phyloP scores from a whole-genome alignment of 37 sponge, comb jelly and placozoan species.

The Haliclona indistincta region DNA sequence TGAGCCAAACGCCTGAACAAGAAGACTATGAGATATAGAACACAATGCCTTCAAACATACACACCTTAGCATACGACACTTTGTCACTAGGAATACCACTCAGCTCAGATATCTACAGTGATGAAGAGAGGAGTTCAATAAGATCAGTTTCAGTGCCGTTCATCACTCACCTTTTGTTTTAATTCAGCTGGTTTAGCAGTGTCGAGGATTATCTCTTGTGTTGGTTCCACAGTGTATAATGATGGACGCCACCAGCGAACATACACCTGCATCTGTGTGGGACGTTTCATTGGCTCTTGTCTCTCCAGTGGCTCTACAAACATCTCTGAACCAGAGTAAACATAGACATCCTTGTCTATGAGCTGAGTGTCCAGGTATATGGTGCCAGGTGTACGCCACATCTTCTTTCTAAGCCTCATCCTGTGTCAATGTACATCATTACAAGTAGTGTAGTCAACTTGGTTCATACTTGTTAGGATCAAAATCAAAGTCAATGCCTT shows the following conservation, averaged over 20 bases:
- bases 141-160: too few species aligned
- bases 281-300: conserved; percentile 64
- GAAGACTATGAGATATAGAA: conserved; percentile 59
- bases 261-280: conserved; percentile 81
- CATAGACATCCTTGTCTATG: conserved; percentile 78
- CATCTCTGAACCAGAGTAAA: conserved; percentile 77
- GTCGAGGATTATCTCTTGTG: conserved; percentile 69
- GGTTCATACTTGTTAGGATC: conserved; percentile 43
- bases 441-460: neutral
- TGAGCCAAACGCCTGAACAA: conserved; percentile 65
- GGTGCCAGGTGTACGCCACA: conserved; percentile 75
- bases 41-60: conserved; percentile 10
- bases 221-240: conserved; percentile 50
- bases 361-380: conserved; percentile 74
- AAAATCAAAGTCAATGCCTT: conserved; percentile 33
- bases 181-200: conserved; percentile 41
- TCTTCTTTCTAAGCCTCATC: conserved; percentile 86
- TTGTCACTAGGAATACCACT: neutral
- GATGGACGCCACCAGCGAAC: conserved; percentile 84
- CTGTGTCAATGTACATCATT: conserved; percentile 22
- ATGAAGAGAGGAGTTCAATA: too few species aligned
- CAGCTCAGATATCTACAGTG: neutral
- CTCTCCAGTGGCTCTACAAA: conserved; percentile 78
- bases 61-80: conserved; percentile 14
- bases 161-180: conserved; percentile 72